Conservation (phyloP, 2,888 invertebrate species). For the Melanostoma scalare region DNA sequence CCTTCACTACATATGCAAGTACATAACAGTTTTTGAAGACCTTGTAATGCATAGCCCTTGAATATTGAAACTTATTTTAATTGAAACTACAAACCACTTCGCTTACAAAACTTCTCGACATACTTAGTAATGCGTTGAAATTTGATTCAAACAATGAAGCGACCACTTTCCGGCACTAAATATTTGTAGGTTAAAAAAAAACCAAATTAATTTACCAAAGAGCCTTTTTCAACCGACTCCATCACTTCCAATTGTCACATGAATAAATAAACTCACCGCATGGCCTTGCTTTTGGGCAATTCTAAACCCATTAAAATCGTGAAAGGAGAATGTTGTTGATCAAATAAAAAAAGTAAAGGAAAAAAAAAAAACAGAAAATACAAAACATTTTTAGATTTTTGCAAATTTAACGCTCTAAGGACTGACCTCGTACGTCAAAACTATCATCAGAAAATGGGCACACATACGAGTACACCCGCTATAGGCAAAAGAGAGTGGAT, state of each 20-base stretch:
- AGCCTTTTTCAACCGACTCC: constrained; percentile 11
- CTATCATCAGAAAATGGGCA: constrained; percentile 35
- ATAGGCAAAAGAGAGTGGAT: background rate
- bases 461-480: constrained; percentile 6
- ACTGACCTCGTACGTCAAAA: constrained; percentile 45
- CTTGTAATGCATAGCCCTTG: too few relatives aligned
- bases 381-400: constrained; percentile 51
- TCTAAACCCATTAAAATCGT: constrained; percentile 21
- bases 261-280: constrained; percentile 39
- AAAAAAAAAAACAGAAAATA: background rate
- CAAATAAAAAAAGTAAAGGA: background rate
- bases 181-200: background rate
- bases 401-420: constrained; percentile 43
- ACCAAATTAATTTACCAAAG: background rate
- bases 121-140: too few relatives aligned
- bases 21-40: too few relatives aligned
- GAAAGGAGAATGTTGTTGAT: background rate
- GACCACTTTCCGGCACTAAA: too few relatives aligned
- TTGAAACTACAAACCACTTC: too few relatives aligned
- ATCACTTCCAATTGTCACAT: constrained; percentile 33
- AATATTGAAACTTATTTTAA: too few relatives aligned
- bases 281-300: constrained; percentile 6
- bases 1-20: too few relatives aligned
- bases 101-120: too few relatives aligned
- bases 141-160: too few relatives aligned